Evolutionary conservation across 2,888 invertebrate genomes (phyloP), one percentile per base, ranked within the genome.

Genomic region (Plebejus anna): DNA sequence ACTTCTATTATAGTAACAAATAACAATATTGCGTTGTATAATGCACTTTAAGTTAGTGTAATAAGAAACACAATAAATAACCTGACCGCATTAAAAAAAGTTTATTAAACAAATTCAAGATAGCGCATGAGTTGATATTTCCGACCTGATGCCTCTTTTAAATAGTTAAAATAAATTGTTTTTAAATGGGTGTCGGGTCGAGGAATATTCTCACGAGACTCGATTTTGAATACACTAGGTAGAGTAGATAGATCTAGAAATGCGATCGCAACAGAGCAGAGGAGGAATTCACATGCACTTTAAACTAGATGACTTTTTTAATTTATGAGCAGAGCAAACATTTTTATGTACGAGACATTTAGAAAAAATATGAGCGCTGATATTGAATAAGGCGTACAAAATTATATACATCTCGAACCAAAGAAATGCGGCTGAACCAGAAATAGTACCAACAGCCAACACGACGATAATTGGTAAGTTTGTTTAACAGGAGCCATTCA

Each of bases 121-220:
- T 89, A 89, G 87, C 87, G 89, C 87, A 90, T 91, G 88, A 86
- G 89, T 90, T 88, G 88, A 89, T 91, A 90, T 91, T 92, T 90
- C 88, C 90, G 87, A 87, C 85, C 90, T 89, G 84, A 88, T 90
- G 90, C 92, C 90, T 92, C 82, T 81, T 81, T 81, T 91, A 87
- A 90, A 92, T 91, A 79, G 83, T 81, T 80, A 80, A 79, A 84
- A 84, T 84, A 84, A 86, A 84, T 85, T 85, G 85, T 85, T 84
- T 87, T 84, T 85, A 83, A 85, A 73, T 73, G 86, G 87, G 86
- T 84, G 84, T 82, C 81, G 82, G 80, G 81, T 83, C 80, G 82
- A 80, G 80, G 80, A 80, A 83, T 80, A 79, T 90, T 90, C 90
- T 87, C 90, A 90, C 90, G 90, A 82, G 80, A 78, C 22, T 28